phyloP scores from a whole-genome alignment of 1,140 invertebrate genomes.

The Steinernema feltiae region DNA sequence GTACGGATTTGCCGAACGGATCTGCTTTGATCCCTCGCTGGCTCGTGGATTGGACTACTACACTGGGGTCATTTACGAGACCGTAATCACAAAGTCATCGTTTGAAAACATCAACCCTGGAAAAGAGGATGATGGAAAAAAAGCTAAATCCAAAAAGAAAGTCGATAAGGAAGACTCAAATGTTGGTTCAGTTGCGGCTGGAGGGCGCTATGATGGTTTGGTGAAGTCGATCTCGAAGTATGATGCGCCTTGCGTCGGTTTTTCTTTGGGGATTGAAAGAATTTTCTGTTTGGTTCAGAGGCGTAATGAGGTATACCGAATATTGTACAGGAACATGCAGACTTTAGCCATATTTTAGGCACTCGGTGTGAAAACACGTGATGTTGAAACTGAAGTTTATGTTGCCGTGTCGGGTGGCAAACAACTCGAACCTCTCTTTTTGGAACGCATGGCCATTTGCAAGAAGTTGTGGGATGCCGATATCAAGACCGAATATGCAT shows the following conservation, averaged over 20 bases:
- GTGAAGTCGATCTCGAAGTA: conserved; percentile 93
- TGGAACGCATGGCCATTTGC: neutral
- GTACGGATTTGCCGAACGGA: conserved; percentile 70
- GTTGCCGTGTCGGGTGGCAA: conserved; percentile 66
- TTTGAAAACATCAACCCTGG: conserved; percentile 1
- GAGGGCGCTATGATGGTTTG: conserved; percentile 88
- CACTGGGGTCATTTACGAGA: conserved; percentile 97
- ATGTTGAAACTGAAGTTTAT: conserved; percentile 76
- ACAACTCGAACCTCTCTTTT: neutral
- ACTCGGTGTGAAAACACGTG: conserved; percentile 78
- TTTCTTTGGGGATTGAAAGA: conserved; percentile 91
- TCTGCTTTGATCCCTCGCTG: conserved; percentile 81
- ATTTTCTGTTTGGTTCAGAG: conserved; percentile 76
- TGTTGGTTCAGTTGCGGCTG: conserved; percentile 84
- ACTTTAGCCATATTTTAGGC: conserved; percentile 81
- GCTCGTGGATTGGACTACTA: conserved; percentile 98
- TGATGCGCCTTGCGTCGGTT: conserved; percentile 86
- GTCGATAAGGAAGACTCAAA: neutral
- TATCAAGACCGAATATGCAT: neutral
- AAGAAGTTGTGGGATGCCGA: neutral
- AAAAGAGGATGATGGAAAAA: neutral
- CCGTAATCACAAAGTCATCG: conserved; percentile 63
- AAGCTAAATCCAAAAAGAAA: no score
- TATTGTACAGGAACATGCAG: neutral
- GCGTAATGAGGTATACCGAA: neutral